A percentile compares a stretch with the other conserved stretches of the same genome.
Evolutionary conservation across 2,888 invertebrate genomes (phyloP).

Genomic region (Helobdella robusta): DNA sequence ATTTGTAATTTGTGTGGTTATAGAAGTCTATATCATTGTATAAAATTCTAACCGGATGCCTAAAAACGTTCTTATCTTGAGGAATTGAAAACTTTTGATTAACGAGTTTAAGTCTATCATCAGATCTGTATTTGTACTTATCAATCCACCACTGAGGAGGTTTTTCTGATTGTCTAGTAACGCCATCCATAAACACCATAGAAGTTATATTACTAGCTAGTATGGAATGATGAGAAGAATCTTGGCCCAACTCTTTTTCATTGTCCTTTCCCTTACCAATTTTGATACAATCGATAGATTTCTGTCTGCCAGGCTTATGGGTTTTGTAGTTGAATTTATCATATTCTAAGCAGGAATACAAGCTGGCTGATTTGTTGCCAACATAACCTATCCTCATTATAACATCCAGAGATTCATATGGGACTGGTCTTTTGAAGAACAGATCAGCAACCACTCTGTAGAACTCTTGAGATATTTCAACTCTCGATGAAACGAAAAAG

Average conservation of each 20-base stretch:
- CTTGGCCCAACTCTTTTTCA: no score
- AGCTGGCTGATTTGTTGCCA: constrained; percentile 12
- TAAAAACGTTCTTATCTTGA: background rate
- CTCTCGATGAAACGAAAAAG: constrained; percentile 9
- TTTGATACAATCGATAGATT: no score
- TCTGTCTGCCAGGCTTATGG: no score
- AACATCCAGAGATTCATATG: background rate
- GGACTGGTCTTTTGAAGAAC: background rate
- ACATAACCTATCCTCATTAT: constrained; percentile 6
- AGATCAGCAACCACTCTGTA: constrained; percentile 7
- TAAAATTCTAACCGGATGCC: background rate
- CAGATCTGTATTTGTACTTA: constrained; percentile 38
- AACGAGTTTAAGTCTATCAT: no score
- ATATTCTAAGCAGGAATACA: background rate
- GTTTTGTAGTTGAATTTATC: constrained; percentile 7
- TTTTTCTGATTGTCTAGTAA: constrained; percentile 38
- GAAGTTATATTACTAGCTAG: background rate
- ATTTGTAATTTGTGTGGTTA: constrained; percentile 9
- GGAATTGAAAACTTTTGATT: background rate
- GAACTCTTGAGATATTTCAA: constrained; percentile 6
- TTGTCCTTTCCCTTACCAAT: no score
- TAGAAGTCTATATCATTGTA: constrained; percentile 5
- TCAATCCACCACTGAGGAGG: constrained; percentile 43
- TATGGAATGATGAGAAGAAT: no score
- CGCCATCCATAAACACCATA: constrained; percentile 39